Evolutionary conservation across 2,797 vertebrate species (phyloP).

Genomic region (Lophius americanus): DNA sequence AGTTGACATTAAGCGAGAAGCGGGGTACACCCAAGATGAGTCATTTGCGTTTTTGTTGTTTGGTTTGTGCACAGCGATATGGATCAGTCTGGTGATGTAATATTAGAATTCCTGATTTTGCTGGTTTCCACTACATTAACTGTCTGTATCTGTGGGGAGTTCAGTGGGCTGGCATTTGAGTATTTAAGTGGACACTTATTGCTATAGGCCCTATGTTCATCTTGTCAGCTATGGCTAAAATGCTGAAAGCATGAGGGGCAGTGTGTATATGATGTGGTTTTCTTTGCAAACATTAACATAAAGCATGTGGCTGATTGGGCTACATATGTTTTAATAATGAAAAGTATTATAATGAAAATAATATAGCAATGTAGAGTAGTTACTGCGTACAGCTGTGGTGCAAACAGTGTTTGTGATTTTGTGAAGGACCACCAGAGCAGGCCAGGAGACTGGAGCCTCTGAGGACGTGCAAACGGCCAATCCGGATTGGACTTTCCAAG

Average conservation of each 20-base stretch:
- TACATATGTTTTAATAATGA: no score
- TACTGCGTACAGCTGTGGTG: neutral
- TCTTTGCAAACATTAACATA: neutral
- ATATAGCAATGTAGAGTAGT: no score
- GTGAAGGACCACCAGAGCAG: slow-evolving; percentile 75
- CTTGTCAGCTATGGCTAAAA: slow-evolving; percentile 6
- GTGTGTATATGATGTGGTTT: neutral
- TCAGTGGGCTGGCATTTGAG: slow-evolving; percentile 19
- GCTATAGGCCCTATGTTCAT: slow-evolving; percentile 11
- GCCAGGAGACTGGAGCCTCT: slow-evolving; percentile 86
- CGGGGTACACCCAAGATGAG: no score
- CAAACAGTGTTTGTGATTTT: neutral
- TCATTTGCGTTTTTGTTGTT: neutral
- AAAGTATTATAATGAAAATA: no score
- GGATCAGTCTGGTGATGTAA: slow-evolving; percentile 2
- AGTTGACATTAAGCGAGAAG: no score
- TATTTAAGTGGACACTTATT: slow-evolving; percentile 34
- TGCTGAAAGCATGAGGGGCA: neutral
- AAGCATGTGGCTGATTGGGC: neutral
- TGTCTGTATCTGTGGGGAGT: slow-evolving; percentile 19
- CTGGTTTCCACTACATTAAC: slow-evolving; percentile 13
- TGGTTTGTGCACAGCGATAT: neutral
- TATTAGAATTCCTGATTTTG: neutral
- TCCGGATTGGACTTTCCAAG: slow-evolving; percentile 91
- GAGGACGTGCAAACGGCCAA: slow-evolving; percentile 88